Evolutionary conservation across 2,888 invertebrate genomes (phyloP).

Genomic region (Tachystola acroxantha): DNA sequence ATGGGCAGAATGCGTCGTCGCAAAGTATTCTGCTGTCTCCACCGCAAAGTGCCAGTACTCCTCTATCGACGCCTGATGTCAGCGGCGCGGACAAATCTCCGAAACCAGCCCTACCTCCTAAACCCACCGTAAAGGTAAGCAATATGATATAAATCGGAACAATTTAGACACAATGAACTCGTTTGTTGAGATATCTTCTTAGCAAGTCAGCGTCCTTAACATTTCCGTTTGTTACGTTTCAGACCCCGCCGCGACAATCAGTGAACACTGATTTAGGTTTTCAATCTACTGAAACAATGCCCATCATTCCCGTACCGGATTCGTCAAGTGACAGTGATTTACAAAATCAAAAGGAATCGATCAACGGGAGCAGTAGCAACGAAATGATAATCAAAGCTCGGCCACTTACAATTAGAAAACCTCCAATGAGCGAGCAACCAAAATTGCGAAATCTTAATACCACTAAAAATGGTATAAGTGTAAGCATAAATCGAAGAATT

Average conservation of each 20-base stretch:
- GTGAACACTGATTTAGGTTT: conserved; percentile 57
- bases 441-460: conserved; percentile 81
- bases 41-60: conserved; percentile 80
- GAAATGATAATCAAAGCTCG: conserved; percentile 85
- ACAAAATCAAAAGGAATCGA: conserved; percentile 63
- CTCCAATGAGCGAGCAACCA: conserved; percentile 88
- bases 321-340: conserved; percentile 49
- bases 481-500: conserved; percentile 84
- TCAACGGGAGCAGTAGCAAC: conserved; percentile 48
- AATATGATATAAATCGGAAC: too few species aligned
- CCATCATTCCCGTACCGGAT: conserved; percentile 55
- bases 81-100: conserved; percentile 75
- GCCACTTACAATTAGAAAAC: conserved; percentile 90
- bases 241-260: conserved; percentile 75
- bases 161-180: too few species aligned
- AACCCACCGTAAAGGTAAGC: conserved; percentile 83
- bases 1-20: conserved; percentile 55
- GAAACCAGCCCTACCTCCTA: conserved; percentile 90
- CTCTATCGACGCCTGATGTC: conserved; percentile 74
- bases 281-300: conserved; percentile 47
- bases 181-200: too few species aligned
- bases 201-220: too few species aligned
- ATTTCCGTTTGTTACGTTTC: conserved; percentile 22
- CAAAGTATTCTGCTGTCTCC: conserved; percentile 76
- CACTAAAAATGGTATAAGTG: conserved; percentile 79